Percentiles rank a stretch among this genome's conserved stretches.
phyloP scores from a whole-genome alignment of 2,113 vertebrate genomes.

The Pygathrix nemaeus region DNA sequence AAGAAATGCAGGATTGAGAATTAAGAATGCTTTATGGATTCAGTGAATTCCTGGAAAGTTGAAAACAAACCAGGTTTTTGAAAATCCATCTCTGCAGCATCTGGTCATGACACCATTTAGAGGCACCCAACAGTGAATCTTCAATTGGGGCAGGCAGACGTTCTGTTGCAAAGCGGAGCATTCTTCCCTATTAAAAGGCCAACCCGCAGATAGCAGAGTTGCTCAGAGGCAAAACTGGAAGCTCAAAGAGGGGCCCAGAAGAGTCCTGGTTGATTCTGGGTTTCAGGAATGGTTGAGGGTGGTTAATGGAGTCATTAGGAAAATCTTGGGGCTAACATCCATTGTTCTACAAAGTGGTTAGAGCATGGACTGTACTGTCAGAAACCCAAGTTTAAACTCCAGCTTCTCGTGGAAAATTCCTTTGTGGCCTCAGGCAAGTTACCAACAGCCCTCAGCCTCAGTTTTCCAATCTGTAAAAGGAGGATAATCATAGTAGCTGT shows the following conservation, averaged over 20 bases:
- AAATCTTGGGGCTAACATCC: not conserved
- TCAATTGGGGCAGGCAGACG: accelerated
- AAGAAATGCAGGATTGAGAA: not conserved
- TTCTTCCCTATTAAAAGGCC: not conserved
- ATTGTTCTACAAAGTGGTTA: not conserved
- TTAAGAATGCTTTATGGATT: not conserved
- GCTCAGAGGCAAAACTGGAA: not conserved
- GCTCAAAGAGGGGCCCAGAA: not conserved
- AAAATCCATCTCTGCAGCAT: not conserved
- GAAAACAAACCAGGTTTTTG: not conserved
- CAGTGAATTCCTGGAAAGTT: not conserved
- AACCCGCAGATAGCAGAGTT: not conserved
- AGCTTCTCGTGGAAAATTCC: not conserved
- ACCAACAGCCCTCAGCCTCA: not conserved
- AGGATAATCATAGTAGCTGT: not conserved
- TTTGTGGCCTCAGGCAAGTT: not conserved
- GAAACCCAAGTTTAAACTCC: not conserved
- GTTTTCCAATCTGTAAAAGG: not conserved
- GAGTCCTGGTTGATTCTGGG: not conserved
- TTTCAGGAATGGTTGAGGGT: too few relatives aligned
- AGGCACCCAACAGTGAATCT: not conserved
- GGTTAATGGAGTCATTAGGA: not conserved
- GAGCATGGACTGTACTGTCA: not conserved
- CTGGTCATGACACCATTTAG: not conserved
- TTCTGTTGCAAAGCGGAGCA: not conserved